Conservation (phyloP, 1,140 invertebrate genomes). For the Penaeus indicus region DNA sequence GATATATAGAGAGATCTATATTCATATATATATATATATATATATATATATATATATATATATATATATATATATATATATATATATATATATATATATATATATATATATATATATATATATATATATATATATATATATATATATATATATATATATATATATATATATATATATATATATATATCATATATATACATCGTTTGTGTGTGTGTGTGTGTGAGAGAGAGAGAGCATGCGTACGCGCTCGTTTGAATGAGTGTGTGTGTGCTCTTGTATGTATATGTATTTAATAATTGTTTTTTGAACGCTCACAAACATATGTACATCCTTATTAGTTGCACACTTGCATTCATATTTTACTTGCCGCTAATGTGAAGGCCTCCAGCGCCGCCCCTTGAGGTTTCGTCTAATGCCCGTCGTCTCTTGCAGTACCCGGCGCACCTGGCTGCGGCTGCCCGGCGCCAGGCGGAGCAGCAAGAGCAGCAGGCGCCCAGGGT, state of each 20-base stretch:
- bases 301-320: neutral
- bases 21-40: constrained; percentile 28
- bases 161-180: constrained; percentile 16
- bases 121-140: neutral
- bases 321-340: neutral
- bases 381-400: neutral
- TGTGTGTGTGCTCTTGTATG: neutral
- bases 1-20: neutral
- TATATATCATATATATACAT: constrained; percentile 5
- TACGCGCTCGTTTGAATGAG: neutral
- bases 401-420: neutral
- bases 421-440: constrained; percentile 62
- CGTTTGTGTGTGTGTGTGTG: neutral
- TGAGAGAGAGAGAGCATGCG: too few species aligned
- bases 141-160: neutral
- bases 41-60: constrained; percentile 34
- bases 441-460: constrained; percentile 62
- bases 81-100: constrained; percentile 6
- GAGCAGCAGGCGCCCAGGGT: constrained; percentile 41
- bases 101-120: neutral
- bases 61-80: constrained; percentile 21
- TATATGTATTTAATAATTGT: neutral
- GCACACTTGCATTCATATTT: too few species aligned
- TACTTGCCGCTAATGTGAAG: too few species aligned
- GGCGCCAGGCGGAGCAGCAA: constrained; percentile 58